A percentile compares a stretch with the other conserved stretches of the same genome.
phyloP scores from a whole-genome alignment of 2,797 vertebrate genomes.

The Phrynocephalus vlangalii region DNA sequence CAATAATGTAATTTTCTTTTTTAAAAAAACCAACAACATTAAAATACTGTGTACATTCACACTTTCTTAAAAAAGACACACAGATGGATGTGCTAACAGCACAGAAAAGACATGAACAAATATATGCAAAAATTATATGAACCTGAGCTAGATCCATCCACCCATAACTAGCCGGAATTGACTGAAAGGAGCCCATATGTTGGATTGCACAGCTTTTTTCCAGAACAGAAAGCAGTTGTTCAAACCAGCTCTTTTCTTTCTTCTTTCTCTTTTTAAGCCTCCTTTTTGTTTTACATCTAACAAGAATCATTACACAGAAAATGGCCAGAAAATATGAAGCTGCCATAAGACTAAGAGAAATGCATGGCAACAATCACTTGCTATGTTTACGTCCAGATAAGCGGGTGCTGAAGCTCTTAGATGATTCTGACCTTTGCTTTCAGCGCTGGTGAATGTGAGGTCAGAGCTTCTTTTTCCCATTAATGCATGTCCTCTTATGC shows the following conservation, averaged over 20 bases:
- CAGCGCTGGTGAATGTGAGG: not conserved
- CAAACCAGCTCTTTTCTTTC: not conserved
- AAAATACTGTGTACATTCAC: not conserved
- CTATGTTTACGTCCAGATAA: not conserved
- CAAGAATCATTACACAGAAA: not conserved
- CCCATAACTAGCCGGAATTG: not conserved
- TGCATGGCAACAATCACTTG: not conserved
- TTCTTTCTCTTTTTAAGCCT: not conserved
- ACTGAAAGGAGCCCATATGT: not conserved
- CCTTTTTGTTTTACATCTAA: not conserved
- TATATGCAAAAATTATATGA: not conserved
- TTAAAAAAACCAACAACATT: not conserved
- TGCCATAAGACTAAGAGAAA: not conserved
- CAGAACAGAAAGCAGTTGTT: not conserved
- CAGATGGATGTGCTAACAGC: not conserved
- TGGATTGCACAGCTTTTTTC: not conserved
- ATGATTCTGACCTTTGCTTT: conserved; percentile 1
- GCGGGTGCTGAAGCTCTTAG: not conserved
- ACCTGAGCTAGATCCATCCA: too few species aligned
- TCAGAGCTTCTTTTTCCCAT: not conserved
- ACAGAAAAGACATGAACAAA: not conserved
- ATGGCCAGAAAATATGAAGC: not conserved
- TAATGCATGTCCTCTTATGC: not conserved
- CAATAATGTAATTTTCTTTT: not conserved
- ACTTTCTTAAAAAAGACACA: not conserved